Conservation (phyloP, 92 coral and sea anemone species). For the Parazoanthus atlanticus region DNA sequence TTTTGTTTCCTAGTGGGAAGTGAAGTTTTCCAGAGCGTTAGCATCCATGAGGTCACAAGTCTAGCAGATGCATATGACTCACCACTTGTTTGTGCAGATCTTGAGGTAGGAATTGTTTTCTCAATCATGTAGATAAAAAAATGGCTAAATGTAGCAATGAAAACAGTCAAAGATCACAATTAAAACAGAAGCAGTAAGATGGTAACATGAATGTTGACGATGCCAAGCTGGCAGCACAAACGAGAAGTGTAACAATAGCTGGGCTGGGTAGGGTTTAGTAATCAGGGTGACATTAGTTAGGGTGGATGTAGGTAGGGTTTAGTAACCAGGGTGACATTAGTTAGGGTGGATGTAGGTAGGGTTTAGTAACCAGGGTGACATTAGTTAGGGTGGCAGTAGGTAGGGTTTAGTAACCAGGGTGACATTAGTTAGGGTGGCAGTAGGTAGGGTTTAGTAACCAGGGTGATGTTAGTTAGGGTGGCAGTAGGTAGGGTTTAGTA, state of each 20-base stretch:
- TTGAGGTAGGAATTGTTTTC: conserved; percentile 63
- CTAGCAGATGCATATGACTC: conserved; percentile 83
- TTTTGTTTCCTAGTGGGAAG: conserved; percentile 59
- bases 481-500: not conserved
- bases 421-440: not conserved
- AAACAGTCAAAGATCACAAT: not conserved
- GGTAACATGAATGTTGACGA: too few species aligned
- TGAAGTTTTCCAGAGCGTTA: conserved; percentile 74
- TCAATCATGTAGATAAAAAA: too few species aligned
- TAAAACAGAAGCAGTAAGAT: too few species aligned
- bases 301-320: not conserved
- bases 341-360: not conserved
- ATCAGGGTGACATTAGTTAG: not conserved
- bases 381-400: not conserved
- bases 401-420: not conserved
- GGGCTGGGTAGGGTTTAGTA: not conserved
- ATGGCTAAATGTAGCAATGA: not conserved
- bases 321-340: not conserved
- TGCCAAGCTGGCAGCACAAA: not conserved
- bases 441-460: not conserved
- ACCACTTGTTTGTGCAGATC: conserved; percentile 82
- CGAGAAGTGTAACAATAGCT: too few species aligned
- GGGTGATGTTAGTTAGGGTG: not conserved
- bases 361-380: too few species aligned
- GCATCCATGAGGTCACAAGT: conserved; percentile 71